Evolutionary conservation across 1,140 invertebrate genomes (phyloP), one percentile per base, ranked within the genome.

Genomic region (Cotesia typhae): DNA sequence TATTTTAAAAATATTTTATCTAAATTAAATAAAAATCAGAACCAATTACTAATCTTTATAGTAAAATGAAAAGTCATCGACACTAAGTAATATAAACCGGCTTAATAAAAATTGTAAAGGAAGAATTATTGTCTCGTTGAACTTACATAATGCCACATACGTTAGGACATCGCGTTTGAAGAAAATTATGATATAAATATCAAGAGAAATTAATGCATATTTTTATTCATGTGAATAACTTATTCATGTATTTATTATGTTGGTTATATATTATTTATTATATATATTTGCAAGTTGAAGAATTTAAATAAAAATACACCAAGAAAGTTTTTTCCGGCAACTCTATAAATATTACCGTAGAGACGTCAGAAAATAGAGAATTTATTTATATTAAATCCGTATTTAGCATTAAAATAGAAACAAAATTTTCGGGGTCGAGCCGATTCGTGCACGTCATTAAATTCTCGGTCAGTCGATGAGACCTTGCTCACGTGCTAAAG

Each of bases 391-490:
- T 47, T 47, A 9, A 57, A 12, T 6, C n/a, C 6, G 9, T 20
- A 14, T 57, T 17, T 4, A 57, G n/a, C n/a, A n/a, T 20, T 57
- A 20, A 57, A 57, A 14, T 28, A 20, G 4, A 57, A 14, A 9
- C 53, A 20, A 57, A 20, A 57, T 14, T 57, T 57, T 20, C 28
- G 53, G 53, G 53, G 53, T 57, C 20, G 53, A 57, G 53, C 20
- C 53, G 53, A 57, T 20, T 57, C 53, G 53, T 57, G 53, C 0
- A 14, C 20, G 53, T 57, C n/a, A 57, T 20, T 9, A 57, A 57
- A 57, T 57, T 57, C 53, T 57, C 53, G 53, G 53, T 57, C 53
- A 57, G 53, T 57, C 53, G 53, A 57, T 57, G 53, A 57, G 53
- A 57, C n/a, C n/a, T 17, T 20, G 41, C 12, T 57, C 53, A 20